Conservation (phyloP, 2,113 vertebrate genomes). For the Tympanuchus pallidicinctus region DNA sequence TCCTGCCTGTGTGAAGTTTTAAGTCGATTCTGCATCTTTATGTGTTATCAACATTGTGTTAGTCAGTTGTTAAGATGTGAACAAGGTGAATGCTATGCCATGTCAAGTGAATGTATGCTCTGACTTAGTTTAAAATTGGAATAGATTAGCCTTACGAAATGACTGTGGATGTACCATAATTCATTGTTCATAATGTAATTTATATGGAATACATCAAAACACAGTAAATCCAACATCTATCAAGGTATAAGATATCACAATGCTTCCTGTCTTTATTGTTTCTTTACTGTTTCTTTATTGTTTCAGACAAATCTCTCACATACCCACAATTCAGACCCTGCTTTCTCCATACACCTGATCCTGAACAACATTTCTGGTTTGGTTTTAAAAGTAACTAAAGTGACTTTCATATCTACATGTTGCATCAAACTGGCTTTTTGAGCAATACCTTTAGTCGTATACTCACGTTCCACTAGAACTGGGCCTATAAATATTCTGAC, state of each 20-base stretch:
- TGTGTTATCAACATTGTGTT: background rate
- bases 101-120: background rate
- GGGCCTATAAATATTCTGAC: background rate
- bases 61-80: background rate
- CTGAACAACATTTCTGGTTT: background rate
- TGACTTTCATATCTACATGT: background rate
- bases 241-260: background rate
- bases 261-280: background rate
- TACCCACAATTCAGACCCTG: background rate
- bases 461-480: background rate
- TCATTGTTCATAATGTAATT: background rate
- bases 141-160: background rate
- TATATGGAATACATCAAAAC: constrained; percentile 19
- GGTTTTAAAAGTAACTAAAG: background rate
- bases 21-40: background rate
- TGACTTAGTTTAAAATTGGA: background rate
- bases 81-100: background rate
- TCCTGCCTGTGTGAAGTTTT: background rate
- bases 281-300: constrained; percentile 4
- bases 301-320: background rate
- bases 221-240: background rate
- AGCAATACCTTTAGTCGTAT: background rate
- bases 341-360: background rate
- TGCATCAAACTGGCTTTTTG: background rate
- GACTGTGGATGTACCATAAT: background rate